These are phyloP conservation scores for Ormyrus rosae DNA, from an alignment of 2,888 invertebrate genomes.

Conservation along the genomic window DNA sequence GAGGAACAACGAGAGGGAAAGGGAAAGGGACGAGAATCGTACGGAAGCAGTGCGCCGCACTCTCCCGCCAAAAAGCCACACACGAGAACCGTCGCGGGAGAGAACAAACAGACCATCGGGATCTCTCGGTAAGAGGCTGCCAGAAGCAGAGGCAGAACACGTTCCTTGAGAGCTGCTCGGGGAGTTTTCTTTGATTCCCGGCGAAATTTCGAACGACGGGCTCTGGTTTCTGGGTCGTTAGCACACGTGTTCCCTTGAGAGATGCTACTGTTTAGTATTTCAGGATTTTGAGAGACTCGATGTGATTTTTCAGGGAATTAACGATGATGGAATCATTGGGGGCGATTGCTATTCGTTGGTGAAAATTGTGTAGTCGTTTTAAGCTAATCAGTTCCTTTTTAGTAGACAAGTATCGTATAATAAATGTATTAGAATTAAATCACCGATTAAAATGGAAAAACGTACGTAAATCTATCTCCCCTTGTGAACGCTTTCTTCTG, in stretches of 20 bases:
- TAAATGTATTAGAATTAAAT: too few species aligned
- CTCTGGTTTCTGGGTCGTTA: background rate
- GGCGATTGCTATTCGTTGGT: too few species aligned
- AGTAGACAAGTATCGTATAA: too few species aligned
- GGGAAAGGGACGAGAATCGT: background rate
- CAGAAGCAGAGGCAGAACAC: background rate
- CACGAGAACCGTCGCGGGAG: background rate
- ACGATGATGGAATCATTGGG: too few species aligned
- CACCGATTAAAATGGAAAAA: too few species aligned
- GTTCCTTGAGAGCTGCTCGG: constrained; percentile 35
- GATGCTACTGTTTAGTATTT: constrained; percentile 10
- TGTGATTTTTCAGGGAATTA: background rate
- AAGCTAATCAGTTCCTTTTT: too few species aligned
- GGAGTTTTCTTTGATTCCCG: constrained; percentile 29
- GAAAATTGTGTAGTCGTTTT: too few species aligned
- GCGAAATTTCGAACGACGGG: constrained; percentile 41
- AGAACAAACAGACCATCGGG: constrained; percentile 32
- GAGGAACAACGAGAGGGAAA: background rate
- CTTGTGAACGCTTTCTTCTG: too few species aligned
- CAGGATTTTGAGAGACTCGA: background rate
- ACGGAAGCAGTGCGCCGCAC: constrained; percentile 21
- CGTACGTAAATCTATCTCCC: too few species aligned
- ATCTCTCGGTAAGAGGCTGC: background rate
- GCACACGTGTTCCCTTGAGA: constrained; percentile 29
- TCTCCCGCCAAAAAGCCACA: constrained; percentile 20